phyloP scores from a whole-genome alignment of 2,888 invertebrate genomes.

The Orthosia gothica region DNA sequence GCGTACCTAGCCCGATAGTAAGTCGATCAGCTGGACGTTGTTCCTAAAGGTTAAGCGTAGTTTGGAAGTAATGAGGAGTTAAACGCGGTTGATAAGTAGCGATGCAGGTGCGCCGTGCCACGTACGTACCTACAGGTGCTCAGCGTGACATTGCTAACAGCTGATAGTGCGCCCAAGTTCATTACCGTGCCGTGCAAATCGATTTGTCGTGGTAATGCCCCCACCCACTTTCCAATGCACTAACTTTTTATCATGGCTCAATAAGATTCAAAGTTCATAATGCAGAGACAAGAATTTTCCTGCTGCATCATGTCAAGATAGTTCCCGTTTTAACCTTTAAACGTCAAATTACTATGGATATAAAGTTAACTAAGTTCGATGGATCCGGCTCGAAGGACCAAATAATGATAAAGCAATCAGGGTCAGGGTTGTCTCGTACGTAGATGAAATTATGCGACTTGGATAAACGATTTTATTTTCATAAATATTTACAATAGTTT shows the following conservation, averaged over 20 bases:
- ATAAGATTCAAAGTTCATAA: constrained; percentile 20
- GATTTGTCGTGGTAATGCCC: constrained; percentile 84
- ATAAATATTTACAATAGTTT: neutral
- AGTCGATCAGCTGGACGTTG: constrained; percentile 65
- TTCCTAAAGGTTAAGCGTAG: constrained; percentile 71
- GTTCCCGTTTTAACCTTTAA: no score
- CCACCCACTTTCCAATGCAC: constrained; percentile 81
- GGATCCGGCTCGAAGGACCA: constrained; percentile 2
- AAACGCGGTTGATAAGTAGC: constrained; percentile 68
- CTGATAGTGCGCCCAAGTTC: constrained; percentile 89
- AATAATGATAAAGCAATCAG: neutral
- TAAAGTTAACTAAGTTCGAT: neutral
- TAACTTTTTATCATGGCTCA: constrained; percentile 72
- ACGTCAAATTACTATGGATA: neutral
- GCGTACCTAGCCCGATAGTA: constrained; percentile 4
- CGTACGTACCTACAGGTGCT: constrained; percentile 70
- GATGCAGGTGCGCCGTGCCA: constrained; percentile 68
- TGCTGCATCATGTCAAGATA: no score
- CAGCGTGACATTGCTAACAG: constrained; percentile 80
- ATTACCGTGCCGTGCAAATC: constrained; percentile 87
- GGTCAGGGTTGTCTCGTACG: neutral
- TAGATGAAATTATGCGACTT: neutral
- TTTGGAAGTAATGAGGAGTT: constrained; percentile 65
- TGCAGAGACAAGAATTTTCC: neutral
- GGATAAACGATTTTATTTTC: neutral